A percentile compares a stretch with the other conserved stretches of the same genome.
These are phyloP conservation scores for Lycorma delicatula DNA, from an alignment of 1,140 invertebrate species.

Conservation along the genomic window DNA sequence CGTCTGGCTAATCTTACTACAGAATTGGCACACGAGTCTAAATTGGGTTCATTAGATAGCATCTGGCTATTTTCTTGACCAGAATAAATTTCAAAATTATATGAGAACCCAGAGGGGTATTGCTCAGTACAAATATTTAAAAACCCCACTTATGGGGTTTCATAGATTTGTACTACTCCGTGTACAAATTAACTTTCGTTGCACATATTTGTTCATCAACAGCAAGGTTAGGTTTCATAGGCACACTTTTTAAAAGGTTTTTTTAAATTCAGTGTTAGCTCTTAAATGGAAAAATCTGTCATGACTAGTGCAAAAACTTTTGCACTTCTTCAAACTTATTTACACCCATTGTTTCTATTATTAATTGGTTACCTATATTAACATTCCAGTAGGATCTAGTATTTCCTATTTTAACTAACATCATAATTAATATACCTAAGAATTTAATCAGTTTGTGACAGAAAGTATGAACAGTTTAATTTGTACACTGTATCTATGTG, in stretches of 20 bases:
- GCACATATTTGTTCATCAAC: constrained; percentile 16
- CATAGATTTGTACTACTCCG: constrained; percentile 22
- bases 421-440: constrained; percentile 22
- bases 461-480: too few relatives aligned
- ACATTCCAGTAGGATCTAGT: constrained; percentile 13
- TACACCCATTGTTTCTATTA: constrained; percentile 10
- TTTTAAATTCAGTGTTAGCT: too few relatives aligned
- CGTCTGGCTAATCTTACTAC: constrained; percentile 22
- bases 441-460: constrained; percentile 26
- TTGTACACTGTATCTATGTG: too few relatives aligned
- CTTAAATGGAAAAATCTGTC: too few relatives aligned
- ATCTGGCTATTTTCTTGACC: constrained; percentile 14
- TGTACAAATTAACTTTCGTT: constrained; percentile 9
- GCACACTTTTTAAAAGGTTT: constrained; percentile 9
- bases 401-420: constrained; percentile 14
- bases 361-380: constrained; percentile 9
- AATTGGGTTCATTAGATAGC: constrained; percentile 17
- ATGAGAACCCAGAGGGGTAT: constrained; percentile 23
- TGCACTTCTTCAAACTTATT: constrained; percentile 16
- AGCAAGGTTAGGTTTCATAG: constrained; percentile 1
- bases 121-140: constrained; percentile 22
- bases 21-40: constrained; percentile 22
- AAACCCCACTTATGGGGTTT: constrained; percentile 28
- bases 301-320: constrained; percentile 16
- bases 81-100: constrained; percentile 24